Evolutionary conservation across 2,113 vertebrate species (phyloP).

Genomic region (Phainopepla nitens): DNA sequence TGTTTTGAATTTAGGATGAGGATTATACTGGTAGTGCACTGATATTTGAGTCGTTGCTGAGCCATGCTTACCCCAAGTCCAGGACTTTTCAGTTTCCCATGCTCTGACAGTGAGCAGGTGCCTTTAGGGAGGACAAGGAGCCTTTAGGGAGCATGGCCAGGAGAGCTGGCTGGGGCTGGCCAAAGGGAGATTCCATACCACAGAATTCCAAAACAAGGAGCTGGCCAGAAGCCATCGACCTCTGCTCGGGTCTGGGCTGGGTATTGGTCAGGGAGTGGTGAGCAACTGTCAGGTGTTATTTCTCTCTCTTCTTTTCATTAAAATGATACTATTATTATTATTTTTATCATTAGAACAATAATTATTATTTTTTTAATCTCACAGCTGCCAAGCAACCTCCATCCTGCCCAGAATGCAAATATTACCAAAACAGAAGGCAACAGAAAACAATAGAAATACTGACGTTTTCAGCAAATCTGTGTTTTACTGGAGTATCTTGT

Average conservation of each 20-base stretch:
- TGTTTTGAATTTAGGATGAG: background rate
- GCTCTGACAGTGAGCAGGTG: background rate
- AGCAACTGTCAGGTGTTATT: background rate
- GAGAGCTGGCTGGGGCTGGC: background rate
- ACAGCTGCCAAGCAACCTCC: background rate
- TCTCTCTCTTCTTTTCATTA: background rate
- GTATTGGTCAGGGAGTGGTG: background rate
- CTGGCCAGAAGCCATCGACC: fast-evolving
- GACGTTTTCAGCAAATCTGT: background rate
- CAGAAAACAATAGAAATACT: background rate
- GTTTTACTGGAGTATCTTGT: background rate
- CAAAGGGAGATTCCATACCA: background rate
- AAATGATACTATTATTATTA: background rate
- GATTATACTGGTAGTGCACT: background rate
- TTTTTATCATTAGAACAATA: background rate
- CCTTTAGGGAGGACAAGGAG: background rate
- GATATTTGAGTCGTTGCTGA: background rate
- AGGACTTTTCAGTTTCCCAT: background rate
- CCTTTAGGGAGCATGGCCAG: background rate
- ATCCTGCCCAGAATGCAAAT: background rate
- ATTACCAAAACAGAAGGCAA: background rate
- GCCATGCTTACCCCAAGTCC: background rate
- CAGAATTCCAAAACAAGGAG: background rate
- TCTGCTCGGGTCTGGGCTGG: background rate
- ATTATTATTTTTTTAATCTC: background rate